Conservation (phyloP, 2,888 invertebrate genomes). For the Nycteola revayana region DNA sequence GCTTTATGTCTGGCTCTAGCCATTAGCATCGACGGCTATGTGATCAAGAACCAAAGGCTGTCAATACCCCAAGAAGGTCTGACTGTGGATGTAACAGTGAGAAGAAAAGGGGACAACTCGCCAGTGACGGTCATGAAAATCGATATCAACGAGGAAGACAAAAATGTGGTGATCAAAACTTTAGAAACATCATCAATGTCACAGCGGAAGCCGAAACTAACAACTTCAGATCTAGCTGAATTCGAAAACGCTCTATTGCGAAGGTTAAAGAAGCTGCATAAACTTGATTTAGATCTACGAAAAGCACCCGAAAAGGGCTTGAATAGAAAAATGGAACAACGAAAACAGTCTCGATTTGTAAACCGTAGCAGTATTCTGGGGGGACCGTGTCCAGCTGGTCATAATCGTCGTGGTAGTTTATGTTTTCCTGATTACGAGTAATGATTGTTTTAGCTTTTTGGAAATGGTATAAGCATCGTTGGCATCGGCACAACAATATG, state of each 20-base stretch:
- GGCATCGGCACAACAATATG: no score
- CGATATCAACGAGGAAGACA: constrained; percentile 16
- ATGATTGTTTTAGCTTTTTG: no score
- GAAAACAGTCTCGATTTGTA: no score
- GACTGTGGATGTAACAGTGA: constrained; percentile 28
- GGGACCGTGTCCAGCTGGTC: no score
- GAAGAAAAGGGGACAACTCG: constrained; percentile 12
- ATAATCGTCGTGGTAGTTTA: no score
- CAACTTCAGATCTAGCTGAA: not conserved
- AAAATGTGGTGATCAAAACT: constrained; percentile 11
- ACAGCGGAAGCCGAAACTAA: no score
- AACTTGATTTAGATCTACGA: no score
- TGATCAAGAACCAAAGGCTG: constrained; percentile 17
- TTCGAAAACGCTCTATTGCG: not conserved
- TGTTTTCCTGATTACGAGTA: no score
- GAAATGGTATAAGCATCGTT: no score
- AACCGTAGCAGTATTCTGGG: no score
- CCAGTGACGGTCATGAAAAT: constrained; percentile 21
- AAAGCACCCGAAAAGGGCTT: no score
- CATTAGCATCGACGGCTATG: constrained; percentile 24
- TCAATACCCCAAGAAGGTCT: constrained; percentile 28
- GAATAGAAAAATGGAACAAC: no score
- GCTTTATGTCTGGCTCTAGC: constrained; percentile 25
- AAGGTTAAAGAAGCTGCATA: not conserved
- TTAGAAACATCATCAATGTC: not conserved